These are phyloP conservation scores for Anolis apletophallus DNA, from an alignment of 2,797 vertebrate species.

Conservation along the genomic window DNA sequence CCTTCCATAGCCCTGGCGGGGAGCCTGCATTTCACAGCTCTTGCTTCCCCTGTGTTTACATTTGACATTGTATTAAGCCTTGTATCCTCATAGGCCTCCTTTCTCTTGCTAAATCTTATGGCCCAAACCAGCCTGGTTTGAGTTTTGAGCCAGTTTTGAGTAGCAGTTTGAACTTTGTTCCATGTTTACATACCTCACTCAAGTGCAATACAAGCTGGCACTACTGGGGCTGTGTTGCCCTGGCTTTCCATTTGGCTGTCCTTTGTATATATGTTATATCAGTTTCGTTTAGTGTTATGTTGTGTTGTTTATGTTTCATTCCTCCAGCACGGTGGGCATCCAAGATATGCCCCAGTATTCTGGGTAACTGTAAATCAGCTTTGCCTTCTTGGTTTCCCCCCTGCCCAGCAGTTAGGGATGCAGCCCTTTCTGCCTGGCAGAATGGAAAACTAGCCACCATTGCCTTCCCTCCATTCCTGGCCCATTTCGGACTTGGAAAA, in stretches of 20 bases:
- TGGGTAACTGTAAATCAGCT: background rate
- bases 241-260: background rate
- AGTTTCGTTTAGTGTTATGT: background rate
- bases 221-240: conserved; percentile 34
- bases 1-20: background rate
- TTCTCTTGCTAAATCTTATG: background rate
- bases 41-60: background rate
- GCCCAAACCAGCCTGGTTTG: conserved; percentile 1
- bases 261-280: background rate
- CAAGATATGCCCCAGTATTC: background rate
- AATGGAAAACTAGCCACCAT: too few relatives aligned
- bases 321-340: background rate
- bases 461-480: background rate
- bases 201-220: background rate
- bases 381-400: background rate
- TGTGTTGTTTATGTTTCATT: background rate
- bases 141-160: conserved; percentile 21
- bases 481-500: background rate
- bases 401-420: background rate
- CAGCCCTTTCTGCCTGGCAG: too few relatives aligned
- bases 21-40: background rate
- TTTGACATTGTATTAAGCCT: conserved; percentile 10
- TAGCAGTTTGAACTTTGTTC: conserved; percentile 44
- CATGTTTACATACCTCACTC: conserved; percentile 63
- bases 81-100: background rate